Base-by-base conservation (phyloP, 2,797 vertebrate species). In the Mionectes olivaceus region DNA sequence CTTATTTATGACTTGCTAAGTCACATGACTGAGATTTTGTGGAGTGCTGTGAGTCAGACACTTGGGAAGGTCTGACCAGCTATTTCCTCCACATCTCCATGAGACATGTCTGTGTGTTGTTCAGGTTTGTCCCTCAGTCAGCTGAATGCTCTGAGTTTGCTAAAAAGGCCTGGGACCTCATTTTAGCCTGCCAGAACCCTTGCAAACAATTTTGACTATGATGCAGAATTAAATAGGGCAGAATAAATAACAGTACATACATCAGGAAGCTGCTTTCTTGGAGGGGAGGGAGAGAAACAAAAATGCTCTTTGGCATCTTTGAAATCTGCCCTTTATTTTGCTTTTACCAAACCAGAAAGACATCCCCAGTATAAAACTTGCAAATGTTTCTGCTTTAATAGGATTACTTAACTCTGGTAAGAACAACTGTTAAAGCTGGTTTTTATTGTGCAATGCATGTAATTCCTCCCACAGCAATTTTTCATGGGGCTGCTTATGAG, bases 401-500 rank as follows among this genome's bases (percentile, higher is more conserved):
- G 56, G 68, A 87, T 91, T 82, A 87, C 52, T 49, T 83, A 83
- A 85, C 52, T 35, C 43, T 14, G 19, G 53, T n/a, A 84, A 50
- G 22, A 92, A 70, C 60, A 90, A 78, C 65, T 83, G 80, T 33
- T 85, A 85, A 71, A 83, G 50, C 73, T 71, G 75, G 53, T 14
- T 93, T 95, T 87, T 70, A 87, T 77, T 85, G 78, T 93, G 47
- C 56, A 93, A 78, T 37, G 35, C 55, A 41, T 33, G 46, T 49
- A 85, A 73, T 69, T 75, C 37, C n/a, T 81, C 57, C 76, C 65
- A 43, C 35, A 78, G 67, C 68, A 73, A 30, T 77, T 92, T 89
- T 95, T 89, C 64, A 75, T 11, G 21, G 32, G 32, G 32, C 50
- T 90, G 21, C 37, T 93, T 65, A 86, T 2, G 3, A 90, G 63